Evolutionary conservation across 1,140 invertebrate genomes (phyloP).

Genomic region (Hylaeus volcanicus): DNA sequence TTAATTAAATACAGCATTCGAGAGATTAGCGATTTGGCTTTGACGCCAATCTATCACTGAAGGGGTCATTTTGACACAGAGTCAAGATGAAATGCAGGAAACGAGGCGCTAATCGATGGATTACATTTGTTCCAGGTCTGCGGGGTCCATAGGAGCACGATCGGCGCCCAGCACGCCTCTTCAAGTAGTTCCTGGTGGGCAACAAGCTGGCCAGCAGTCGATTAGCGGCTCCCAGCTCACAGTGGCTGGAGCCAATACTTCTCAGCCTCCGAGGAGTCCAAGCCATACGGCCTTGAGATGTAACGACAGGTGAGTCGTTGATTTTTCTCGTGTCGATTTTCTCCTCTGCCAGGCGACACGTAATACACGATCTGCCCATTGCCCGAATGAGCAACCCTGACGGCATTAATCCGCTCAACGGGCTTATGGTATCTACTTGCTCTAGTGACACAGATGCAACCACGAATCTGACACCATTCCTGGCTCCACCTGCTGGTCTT

Average conservation of each 20-base stretch:
- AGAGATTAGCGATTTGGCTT: too few relatives aligned
- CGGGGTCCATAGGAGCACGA: constrained; percentile 77
- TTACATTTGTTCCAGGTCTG: constrained; percentile 67
- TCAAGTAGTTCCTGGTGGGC: constrained; percentile 69
- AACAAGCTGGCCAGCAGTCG: constrained; percentile 66
- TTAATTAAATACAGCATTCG: too few relatives aligned
- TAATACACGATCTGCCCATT: neutral
- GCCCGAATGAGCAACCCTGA: neutral
- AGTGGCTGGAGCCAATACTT: constrained; percentile 63
- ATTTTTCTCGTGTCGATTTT: neutral
- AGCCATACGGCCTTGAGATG: constrained; percentile 73
- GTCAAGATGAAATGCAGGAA: neutral
- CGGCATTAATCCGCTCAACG: neutral
- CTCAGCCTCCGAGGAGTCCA: constrained; percentile 72
- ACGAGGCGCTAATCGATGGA: neutral
- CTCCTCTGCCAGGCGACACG: neutral
- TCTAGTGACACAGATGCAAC: neutral
- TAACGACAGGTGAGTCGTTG: constrained; percentile 72
- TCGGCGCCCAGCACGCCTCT: constrained; percentile 76
- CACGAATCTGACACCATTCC: neutral
- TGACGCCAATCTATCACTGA: too few relatives aligned
- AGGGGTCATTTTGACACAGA: too few relatives aligned
- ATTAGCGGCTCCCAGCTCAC: constrained; percentile 69
- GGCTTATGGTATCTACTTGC: neutral
- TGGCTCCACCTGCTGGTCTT: neutral